These are phyloP conservation scores for Genyomyrus donnyi DNA, from an alignment of 2,113 vertebrate genomes.

Conservation along the genomic window DNA sequence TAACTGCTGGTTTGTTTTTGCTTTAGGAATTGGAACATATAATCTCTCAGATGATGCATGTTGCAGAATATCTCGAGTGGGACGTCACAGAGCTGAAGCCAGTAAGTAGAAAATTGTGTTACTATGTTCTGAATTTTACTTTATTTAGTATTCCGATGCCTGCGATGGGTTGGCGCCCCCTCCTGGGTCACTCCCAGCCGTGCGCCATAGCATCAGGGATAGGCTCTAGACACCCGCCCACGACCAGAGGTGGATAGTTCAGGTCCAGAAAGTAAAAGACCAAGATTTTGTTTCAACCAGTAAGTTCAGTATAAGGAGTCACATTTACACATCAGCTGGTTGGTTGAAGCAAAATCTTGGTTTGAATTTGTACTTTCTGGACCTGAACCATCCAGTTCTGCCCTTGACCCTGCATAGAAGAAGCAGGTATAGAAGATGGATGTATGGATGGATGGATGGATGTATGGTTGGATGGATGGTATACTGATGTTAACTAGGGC, in stretches of 20 bases:
- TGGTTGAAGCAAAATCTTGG: too few species aligned
- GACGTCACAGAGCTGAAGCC: conserved; percentile 82
- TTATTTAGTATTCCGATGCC: not conserved
- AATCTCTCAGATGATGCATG: conserved; percentile 78
- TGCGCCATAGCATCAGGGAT: not conserved
- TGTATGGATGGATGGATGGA: not conserved
- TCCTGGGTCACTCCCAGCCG: not conserved
- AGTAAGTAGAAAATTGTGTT: conserved; percentile 55
- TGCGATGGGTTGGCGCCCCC: not conserved
- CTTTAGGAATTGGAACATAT: conserved; percentile 72
- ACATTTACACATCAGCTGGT: too few species aligned
- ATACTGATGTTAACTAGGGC: not conserved
- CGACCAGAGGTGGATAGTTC: too few species aligned
- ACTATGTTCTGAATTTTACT: not conserved
- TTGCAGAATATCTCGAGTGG: conserved; percentile 79
- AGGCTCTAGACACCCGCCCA: not conserved
- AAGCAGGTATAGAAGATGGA: not conserved
- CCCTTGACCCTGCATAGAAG: not conserved
- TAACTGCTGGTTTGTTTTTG: not conserved
- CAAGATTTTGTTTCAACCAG: too few species aligned
- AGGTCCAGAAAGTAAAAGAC: too few species aligned
- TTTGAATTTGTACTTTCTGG: too few species aligned
- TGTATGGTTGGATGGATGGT: not conserved
- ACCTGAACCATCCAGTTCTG: too few species aligned
- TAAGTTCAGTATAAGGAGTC: too few species aligned